Evolutionary conservation across 2,113 vertebrate species (phyloP).

Genomic region (Ceuthmochares aereus): DNA sequence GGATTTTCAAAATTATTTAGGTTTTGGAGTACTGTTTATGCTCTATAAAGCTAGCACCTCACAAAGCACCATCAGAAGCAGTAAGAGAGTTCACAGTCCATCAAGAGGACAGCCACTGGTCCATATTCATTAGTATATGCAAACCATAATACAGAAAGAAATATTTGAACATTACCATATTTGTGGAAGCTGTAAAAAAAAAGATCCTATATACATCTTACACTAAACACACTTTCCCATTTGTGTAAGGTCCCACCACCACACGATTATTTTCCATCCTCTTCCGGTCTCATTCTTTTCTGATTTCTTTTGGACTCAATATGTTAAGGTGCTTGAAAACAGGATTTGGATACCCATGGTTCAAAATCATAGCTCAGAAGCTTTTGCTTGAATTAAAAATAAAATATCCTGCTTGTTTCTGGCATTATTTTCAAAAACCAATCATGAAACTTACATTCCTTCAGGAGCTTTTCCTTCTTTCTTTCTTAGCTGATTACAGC

Average conservation of each 20-base stretch:
- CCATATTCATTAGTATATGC: not conserved
- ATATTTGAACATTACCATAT: not conserved
- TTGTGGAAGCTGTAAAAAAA: not conserved
- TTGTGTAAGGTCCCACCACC: not conserved
- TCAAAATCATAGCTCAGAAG: not conserved
- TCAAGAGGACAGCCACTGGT: not conserved
- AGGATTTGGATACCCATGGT: not conserved
- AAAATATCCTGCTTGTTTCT: not conserved
- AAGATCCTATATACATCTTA: not conserved
- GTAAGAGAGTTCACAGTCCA: not conserved
- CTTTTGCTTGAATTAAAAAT: constrained; percentile 5
- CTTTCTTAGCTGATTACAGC: constrained; percentile 27
- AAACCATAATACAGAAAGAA: not conserved
- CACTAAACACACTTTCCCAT: not conserved
- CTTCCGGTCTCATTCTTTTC: not conserved
- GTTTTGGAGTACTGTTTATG: not conserved
- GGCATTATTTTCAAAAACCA: not conserved
- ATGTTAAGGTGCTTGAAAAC: not conserved
- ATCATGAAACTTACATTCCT: not conserved
- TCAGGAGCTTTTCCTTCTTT: not conserved
- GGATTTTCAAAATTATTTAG: not conserved
- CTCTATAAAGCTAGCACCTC: not conserved
- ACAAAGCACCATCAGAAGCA: not conserved
- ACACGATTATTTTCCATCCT: not conserved
- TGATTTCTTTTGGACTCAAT: not conserved